Base-by-base conservation (phyloP, 2,113 vertebrate genomes). In the Bagarius yarrelli region DNA sequence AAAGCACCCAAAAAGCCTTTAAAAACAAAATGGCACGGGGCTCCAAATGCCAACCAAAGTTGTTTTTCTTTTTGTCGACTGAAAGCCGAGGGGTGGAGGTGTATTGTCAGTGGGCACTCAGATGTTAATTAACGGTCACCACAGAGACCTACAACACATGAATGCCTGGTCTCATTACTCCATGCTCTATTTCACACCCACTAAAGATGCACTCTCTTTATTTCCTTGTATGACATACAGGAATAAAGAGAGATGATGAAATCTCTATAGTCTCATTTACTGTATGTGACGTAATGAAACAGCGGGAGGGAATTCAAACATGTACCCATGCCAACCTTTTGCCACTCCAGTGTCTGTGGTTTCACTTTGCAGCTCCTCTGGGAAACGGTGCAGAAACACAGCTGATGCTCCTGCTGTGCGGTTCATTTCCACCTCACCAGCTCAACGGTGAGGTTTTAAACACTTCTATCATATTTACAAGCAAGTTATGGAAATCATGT, bases 81-180 rank as follows among this genome's bases (percentile, higher is more conserved):
- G 47, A 40, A 79, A 85, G 74, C 57, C 77, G 40, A 30, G 86
- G 81, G 82, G 86, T 80, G 92, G 76, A 87, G 87, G 85, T 89
- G 88, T 86, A 87, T 86, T 87, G 87, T 88, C 86, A 86, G 81
- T 83, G 83, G 85, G 82, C 82, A 87, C 85, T 90, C 44, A 2
- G 89, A 87, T 87, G 87, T 79, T 85, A 91, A 91, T 91, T 87
- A 92, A 87, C 81, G 21, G 87, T 92, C 91, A 86, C 91, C 87
- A 86, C 89, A 90, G 90, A 82, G 85, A 92, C 88, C 63, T 81
- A 91, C 87, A 90, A 88, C 84, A 76, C 77, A 84, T 47, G 71
- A 50, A 30, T 86, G 86, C 72, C 89, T 89, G 87, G 82, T 87
- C 80, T 73, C 81, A 90, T 93, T 86, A 89, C 70, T 82, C 76